Percentiles rank a stretch among this genome's conserved stretches.
Evolutionary conservation across 2,113 vertebrate species (phyloP).

Genomic region (Dicerorhinus sumatrensis): DNA sequence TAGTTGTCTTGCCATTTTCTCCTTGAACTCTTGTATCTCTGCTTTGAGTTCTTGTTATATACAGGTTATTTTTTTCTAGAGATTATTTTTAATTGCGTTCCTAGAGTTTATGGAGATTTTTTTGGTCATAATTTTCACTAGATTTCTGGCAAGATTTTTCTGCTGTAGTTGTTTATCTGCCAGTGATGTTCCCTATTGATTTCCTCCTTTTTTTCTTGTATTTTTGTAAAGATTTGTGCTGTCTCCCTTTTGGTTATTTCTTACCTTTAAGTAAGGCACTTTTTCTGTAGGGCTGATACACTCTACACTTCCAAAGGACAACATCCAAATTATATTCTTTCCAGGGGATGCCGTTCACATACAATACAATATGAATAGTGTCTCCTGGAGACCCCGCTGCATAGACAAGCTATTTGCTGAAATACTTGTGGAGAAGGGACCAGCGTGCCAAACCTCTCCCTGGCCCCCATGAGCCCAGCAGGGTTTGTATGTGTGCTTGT

Average conservation of each 20-base stretch:
- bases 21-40: not conserved
- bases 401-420: not conserved
- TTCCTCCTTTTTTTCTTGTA: not conserved
- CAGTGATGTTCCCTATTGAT: not conserved
- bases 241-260: not conserved
- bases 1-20: not conserved
- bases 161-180: conserved; percentile 19
- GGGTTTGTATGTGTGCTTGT: not conserved
- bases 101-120: conserved; percentile 14
- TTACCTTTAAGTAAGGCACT: not conserved
- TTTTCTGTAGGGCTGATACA: not conserved
- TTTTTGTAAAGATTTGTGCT: conserved; percentile 12
- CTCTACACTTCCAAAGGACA: not conserved
- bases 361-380: not conserved
- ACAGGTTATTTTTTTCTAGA: not conserved
- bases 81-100: not conserved
- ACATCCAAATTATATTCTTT: not conserved
- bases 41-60: not conserved
- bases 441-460: not conserved
- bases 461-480: not conserved
- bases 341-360: not conserved
- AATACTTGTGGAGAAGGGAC: not conserved
- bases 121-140: conserved; percentile 49
- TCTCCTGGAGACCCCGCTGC: conserved; percentile 7
- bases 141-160: conserved; percentile 7